A percentile compares a stretch with the other conserved stretches of the same genome.
Conservation (phyloP, 1,140 invertebrate species). For the Ostrea edulis region DNA sequence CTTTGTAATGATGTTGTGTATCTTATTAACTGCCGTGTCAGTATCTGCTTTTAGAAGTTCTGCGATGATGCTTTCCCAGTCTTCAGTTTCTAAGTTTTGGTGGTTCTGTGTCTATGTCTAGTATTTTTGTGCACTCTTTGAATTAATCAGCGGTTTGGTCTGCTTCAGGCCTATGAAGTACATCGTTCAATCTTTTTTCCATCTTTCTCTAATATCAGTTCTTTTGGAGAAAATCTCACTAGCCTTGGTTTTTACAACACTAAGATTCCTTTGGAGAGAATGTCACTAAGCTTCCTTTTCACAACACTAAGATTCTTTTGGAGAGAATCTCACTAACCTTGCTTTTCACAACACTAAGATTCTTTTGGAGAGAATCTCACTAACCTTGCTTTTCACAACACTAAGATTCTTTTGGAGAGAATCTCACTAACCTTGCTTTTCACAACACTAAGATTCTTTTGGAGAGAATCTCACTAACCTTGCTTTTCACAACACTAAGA, state of each 20-base stretch:
- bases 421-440: too few species aligned
- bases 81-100: too few species aligned
- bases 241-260: constrained; percentile 35
- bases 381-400: constrained; percentile 37
- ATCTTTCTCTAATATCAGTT: constrained; percentile 23
- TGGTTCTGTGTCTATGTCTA: constrained; percentile 5
- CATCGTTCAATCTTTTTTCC: constrained; percentile 36
- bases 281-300: too few species aligned
- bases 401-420: too few species aligned
- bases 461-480: too few species aligned
- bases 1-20: too few species aligned
- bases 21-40: background rate
- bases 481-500: too few species aligned
- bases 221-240: constrained; percentile 14
- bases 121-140: background rate
- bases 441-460: too few species aligned
- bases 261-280: too few species aligned
- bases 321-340: too few species aligned
- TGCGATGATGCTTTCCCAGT: background rate
- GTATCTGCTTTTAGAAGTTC: background rate
- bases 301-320: too few species aligned
- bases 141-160: background rate
- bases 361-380: constrained; percentile 11
- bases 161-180: constrained; percentile 38
- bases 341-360: too few species aligned